phyloP scores from a whole-genome alignment of 2,113 vertebrate species.

The Oryzias javanicus region DNA sequence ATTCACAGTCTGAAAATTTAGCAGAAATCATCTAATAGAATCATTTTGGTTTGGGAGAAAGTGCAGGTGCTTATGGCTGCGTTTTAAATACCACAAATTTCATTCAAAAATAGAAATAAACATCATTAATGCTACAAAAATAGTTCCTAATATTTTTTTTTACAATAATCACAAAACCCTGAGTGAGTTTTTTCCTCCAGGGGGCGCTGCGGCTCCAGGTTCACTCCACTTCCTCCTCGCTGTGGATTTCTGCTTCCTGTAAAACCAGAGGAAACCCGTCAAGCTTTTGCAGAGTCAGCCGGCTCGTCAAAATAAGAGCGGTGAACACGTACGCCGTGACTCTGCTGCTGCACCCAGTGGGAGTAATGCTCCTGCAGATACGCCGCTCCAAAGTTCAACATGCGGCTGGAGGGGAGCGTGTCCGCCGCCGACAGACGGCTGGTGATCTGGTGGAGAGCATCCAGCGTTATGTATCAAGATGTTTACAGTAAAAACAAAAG shows the following conservation, averaged over 20 bases:
- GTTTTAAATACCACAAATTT: no score
- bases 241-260: constrained; percentile 59
- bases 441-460: constrained; percentile 43
- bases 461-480: no score
- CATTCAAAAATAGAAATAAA: no score
- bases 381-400: constrained; percentile 79
- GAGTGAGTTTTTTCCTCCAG: neutral
- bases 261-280: neutral
- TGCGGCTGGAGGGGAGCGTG: constrained; percentile 75
- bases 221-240: constrained; percentile 16
- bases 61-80: no score
- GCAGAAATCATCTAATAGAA: no score
- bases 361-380: constrained; percentile 81
- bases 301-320: neutral
- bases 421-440: constrained; percentile 74
- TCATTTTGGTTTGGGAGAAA: no score
- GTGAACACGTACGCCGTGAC: constrained; percentile 81
- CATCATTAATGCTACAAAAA: no score
- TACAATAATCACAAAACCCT: neutral
- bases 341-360: constrained; percentile 76
- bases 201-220: neutral
- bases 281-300: neutral
- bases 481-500: no score
- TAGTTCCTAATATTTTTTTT: neutral
- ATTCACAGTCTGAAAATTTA: no score